Evolutionary conservation across 1,140 invertebrate genomes (phyloP), one percentile per base, ranked within the genome.

Genomic region (Colletes latitarsis): DNA sequence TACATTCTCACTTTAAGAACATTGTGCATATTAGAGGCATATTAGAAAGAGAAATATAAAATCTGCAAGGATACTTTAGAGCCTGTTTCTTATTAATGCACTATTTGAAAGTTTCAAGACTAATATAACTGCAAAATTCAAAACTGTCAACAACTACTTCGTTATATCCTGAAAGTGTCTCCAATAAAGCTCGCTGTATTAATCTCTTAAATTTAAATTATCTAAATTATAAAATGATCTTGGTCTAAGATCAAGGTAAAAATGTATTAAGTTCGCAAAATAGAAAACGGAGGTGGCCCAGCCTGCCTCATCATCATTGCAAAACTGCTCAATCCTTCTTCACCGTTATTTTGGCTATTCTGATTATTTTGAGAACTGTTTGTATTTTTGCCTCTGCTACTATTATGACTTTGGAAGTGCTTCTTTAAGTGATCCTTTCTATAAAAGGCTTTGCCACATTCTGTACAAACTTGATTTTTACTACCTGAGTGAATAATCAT

Each of bases 391-490:
- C 75, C 87, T 62, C 88, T 88, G 69, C 82, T 87, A 17, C 88
- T 89, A 19, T 84, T 93, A 74, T 95, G 95, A 86, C 94, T 94
- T 64, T 94, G 93, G 3, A 94, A 91, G 84, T 95, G 95, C 77
- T 95, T 95, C 30, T 94, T 94, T 58, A 95, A 88, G 80, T 95
- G 95, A 88, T 95, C 95, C 69, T 95, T 95, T 8, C 95, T 91
- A 74, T 94, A 95, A 84, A 95, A 95, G 2, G 94, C 94, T 88
- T 95, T 95, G 2, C 94, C 94, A 76, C 95, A 95, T 77, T 95
- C 94, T 1, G 94, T 93, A 85, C 95, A 95, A 63, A 94, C 91
- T 88, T 95, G 94, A 88, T 93, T 93, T 82, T 95, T 95, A 69
- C 94, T 94, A 49, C 93, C 93, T 0, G 92, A 92, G 63, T 94